Base-by-base conservation (phyloP, 2,797 vertebrate species). In the Lycodopsis pacificus region DNA sequence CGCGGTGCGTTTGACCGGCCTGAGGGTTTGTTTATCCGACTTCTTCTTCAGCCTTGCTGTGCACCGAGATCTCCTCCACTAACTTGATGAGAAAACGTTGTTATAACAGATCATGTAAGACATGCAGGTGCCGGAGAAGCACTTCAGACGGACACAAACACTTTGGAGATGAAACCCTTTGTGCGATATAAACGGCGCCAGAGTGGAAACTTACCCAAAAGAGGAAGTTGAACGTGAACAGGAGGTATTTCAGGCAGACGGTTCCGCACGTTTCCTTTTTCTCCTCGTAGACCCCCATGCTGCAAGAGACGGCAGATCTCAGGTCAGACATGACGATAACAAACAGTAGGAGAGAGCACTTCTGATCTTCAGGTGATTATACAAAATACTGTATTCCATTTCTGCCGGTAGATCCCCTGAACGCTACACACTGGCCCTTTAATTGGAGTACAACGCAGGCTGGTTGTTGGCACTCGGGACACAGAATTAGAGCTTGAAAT, bases 161-260 rank as follows among this genome's bases (percentile, higher is more conserved):
- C 32, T 65, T 38, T 5, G 12, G 22, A 3, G 57, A 25, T 46
- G 38, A 51, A 66, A 48, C 54, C 40, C 30, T 53, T 2, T 0
- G 1, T 46, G 13, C 5, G 38, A 30, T 30, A 32, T 5, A 32
- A 63, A 20, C 27, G 12, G 10, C 1, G 27, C 25, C 20, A 13
- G 13, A 72, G 27, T 38, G 65, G 11, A 82, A 73, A 91, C 97
- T 96, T 91, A 99, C 98, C 98, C 97, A 99, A 85, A 99, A 99
- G 80, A 98, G 96, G 91, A 98, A 98, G 93, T 99, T 99, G 94
- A 98, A 99, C 19, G 95, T 94, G 83, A 99, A 97, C 63, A 99
- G 97, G 67, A 99, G 94, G 83, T 99, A 99, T 80, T 99, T 99
- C 88, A 99, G 94, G 89, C 98, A 99, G 90, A 99, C 93, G 4